phyloP scores from a whole-genome alignment of 92 coral and sea anemone species.

The Muricea muricata region DNA sequence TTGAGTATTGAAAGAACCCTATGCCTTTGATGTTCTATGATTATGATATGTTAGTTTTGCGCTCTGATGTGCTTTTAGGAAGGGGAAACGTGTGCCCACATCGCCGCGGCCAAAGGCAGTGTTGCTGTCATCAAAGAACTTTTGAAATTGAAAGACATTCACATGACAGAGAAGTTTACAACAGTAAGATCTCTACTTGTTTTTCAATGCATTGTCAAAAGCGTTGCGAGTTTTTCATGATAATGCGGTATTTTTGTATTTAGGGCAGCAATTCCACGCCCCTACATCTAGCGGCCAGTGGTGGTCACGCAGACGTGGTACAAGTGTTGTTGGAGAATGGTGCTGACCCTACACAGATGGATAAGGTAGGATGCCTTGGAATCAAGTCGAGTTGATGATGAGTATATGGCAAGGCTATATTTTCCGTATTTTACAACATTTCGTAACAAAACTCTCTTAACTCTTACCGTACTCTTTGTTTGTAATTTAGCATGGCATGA shows the following conservation, averaged over 20 bases:
- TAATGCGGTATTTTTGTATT: neutral
- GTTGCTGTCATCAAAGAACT: constrained; percentile 91
- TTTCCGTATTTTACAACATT: too few species aligned
- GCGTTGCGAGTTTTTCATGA: too few species aligned
- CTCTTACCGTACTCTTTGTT: neutral
- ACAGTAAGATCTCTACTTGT: neutral
- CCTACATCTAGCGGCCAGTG: constrained; percentile 95
- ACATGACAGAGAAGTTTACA: constrained; percentile 33
- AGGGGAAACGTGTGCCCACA: constrained; percentile 96
- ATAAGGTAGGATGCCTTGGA: constrained; percentile 70
- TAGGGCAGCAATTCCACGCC: constrained; percentile 96
- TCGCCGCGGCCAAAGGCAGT: constrained; percentile 97
- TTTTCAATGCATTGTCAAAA: neutral
- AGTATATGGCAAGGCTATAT: too few species aligned
- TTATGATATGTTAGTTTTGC: too few species aligned
- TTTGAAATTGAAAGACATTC: constrained; percentile 62
- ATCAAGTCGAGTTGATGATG: too few species aligned
- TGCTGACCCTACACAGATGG: constrained; percentile 91
- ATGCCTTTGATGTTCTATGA: too few species aligned
- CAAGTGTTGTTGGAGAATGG: constrained; percentile 89
- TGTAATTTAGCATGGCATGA: constrained; percentile 87
- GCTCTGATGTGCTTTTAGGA: constrained; percentile 74
- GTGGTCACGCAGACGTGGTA: constrained; percentile 96
- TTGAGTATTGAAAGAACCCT: too few species aligned
- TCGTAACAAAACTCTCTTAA: too few species aligned